A percentile compares a stretch with the other conserved stretches of the same genome.
These are phyloP conservation scores for Solenopsis fugax DNA, from an alignment of 1,140 invertebrate species.

Conservation along the genomic window DNA sequence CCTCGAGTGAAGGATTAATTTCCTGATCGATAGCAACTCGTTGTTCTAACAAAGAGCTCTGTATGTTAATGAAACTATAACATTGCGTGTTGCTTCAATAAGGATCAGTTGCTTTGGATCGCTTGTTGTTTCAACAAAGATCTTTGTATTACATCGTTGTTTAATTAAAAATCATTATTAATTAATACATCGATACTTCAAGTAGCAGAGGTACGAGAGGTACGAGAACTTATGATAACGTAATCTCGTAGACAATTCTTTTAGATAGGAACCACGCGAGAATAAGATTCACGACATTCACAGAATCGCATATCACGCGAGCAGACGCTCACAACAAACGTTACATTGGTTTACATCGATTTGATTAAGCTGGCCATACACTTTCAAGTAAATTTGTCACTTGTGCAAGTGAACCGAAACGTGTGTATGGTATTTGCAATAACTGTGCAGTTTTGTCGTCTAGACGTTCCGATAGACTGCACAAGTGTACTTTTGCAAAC, in stretches of 20 bases:
- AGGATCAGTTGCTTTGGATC: neutral
- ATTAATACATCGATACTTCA: neutral
- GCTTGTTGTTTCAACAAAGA: neutral
- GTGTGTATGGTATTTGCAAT: too few species aligned
- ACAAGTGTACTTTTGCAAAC: too few species aligned
- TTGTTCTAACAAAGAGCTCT: conserved; percentile 11
- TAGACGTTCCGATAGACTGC: too few species aligned
- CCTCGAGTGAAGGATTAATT: conserved; percentile 3
- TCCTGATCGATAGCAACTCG: neutral
- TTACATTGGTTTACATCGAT: neutral
- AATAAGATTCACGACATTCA: neutral
- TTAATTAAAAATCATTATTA: neutral
- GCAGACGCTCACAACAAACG: neutral
- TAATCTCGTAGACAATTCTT: neutral
- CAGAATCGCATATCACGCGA: neutral
- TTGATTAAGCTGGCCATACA: neutral
- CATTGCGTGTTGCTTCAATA: conserved; percentile 1
- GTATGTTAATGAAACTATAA: conserved; percentile 37
- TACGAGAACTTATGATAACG: neutral
- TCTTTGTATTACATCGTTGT: neutral
- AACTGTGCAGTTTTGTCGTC: too few species aligned
- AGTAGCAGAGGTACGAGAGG: neutral
- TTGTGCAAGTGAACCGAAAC: too few species aligned
- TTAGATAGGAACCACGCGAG: neutral
- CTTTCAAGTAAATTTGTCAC: too few species aligned